phyloP scores from a whole-genome alignment of 53 echinoderm and acorn worm genomes.

The Hippasteria phrygiana region DNA sequence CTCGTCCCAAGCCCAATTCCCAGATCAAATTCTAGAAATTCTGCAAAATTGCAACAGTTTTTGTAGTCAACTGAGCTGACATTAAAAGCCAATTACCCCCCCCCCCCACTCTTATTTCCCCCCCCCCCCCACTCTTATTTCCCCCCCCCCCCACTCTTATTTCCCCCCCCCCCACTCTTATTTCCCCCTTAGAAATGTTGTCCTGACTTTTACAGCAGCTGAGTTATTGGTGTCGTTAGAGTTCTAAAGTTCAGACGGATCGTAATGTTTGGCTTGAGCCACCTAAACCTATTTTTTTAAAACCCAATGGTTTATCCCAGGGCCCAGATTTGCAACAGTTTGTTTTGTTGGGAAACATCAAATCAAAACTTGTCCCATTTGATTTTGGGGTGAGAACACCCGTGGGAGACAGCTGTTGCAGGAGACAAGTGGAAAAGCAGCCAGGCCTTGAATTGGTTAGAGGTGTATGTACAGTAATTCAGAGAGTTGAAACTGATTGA shows the following conservation, averaged over 20 bases:
- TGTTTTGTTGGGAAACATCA: slow-evolving; percentile 23
- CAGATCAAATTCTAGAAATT: background rate
- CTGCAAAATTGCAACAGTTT: background rate
- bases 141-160: background rate
- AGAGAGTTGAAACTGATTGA: background rate
- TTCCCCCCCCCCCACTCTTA: background rate
- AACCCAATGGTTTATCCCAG: slow-evolving; percentile 24
- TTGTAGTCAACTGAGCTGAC: background rate
- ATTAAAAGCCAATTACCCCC: too few species aligned
- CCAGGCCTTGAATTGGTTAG: background rate
- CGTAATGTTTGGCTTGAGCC: background rate
- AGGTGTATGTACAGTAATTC: background rate
- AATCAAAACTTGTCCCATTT: slow-evolving; percentile 6
- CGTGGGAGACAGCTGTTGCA: background rate
- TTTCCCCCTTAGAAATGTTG: background rate
- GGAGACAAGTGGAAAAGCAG: background rate
- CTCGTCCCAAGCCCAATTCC: background rate
- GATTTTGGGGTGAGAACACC: background rate
- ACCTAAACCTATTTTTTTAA: background rate
- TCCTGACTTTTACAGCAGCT: background rate
- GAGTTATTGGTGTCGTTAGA: background rate
- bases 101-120: too few species aligned
- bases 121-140: background rate
- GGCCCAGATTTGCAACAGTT: background rate
- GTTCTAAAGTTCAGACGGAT: background rate